Evolutionary conservation across 2,797 vertebrate species (phyloP), one percentile per base, ranked within the genome.

Genomic region (Cyprinella venusta): DNA sequence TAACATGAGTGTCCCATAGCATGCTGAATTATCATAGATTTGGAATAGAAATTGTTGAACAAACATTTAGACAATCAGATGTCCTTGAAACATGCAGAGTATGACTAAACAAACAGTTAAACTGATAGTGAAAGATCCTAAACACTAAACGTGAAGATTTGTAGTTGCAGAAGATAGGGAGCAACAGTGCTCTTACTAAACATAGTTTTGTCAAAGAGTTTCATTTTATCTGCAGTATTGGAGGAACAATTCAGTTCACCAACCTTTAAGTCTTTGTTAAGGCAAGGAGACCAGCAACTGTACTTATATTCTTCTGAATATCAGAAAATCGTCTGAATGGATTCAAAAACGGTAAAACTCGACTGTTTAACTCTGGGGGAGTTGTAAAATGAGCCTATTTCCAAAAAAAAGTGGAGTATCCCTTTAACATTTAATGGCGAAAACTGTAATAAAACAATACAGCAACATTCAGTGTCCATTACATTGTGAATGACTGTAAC

Each of bases 71-170:
- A 24, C 36, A 56, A 24, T 70, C 9, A 45, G 24, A 80, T 80
- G n/a, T 21, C 52, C 18, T 21, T 71, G 24, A 40, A 59, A 30
- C 67, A 80, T 80, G 52, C 65, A n/a, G 18, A 78, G 76, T 48
- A 78, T 78, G 76, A 65, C 76, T 78, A 78, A 78, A 65, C 26
- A 78, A 48, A 45, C 76, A 30, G 59, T 38, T 64, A 21, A 77
- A 78, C 76, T 21, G 40, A 64, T 78, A 45, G 59, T n/a, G 9
- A 64, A 64, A 13, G 42, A 48, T 6, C 26, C 16, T 48, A 50
- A 65, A 48, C 65, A 1, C 42, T 65, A 78, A 78, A 65, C 24
- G 10, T 63, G 56, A 77, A 77, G 38, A 77, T 64, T 13, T 76
- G 38, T 45, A 10, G 42, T 26, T 50, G 42, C 75, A 26, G n/a